Percentiles rank a stretch among this genome's conserved stretches.
Evolutionary conservation across 1,140 invertebrate species (phyloP).

Genomic region (Solenopsis invicta): DNA sequence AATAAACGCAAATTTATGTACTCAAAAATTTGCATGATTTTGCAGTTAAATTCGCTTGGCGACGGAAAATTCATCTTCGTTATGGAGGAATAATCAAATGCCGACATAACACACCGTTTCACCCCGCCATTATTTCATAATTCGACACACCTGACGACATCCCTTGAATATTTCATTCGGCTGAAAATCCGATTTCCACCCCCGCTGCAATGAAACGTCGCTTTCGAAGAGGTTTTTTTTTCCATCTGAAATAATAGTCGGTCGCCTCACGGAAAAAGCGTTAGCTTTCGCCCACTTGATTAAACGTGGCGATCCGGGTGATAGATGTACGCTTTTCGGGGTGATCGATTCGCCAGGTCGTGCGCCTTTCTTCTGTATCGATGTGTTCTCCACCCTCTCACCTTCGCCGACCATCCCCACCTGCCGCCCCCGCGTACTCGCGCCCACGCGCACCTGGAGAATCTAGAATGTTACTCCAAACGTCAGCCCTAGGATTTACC

Average conservation of each 20-base stretch:
- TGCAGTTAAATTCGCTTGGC: not conserved
- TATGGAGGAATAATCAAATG: not conserved
- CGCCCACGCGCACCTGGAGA: constrained; percentile 42
- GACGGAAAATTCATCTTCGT: not conserved
- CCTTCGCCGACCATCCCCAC: not conserved
- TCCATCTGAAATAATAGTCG: constrained; percentile 10
- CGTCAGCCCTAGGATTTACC: constrained; percentile 15
- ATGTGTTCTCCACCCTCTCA: constrained; percentile 24
- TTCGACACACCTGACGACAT: not conserved
- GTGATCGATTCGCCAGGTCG: constrained; percentile 43
- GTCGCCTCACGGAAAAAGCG: not conserved
- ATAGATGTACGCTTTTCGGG: not conserved
- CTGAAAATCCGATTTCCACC: not conserved
- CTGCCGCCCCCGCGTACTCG: not conserved
- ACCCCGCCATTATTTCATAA: not conserved
- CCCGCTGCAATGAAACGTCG: not conserved
- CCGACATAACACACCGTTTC: not conserved
- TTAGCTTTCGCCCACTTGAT: not conserved
- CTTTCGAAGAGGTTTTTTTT: not conserved
- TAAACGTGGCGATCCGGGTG: not conserved
- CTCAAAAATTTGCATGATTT: not conserved
- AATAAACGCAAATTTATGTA: not conserved
- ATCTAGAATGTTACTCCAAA: constrained; percentile 37
- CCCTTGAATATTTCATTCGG: constrained; percentile 14
- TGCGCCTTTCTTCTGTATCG: constrained; percentile 55